Evolutionary conservation across 1,140 invertebrate genomes (phyloP).

Genomic region (Belonocnema kinseyi): DNA sequence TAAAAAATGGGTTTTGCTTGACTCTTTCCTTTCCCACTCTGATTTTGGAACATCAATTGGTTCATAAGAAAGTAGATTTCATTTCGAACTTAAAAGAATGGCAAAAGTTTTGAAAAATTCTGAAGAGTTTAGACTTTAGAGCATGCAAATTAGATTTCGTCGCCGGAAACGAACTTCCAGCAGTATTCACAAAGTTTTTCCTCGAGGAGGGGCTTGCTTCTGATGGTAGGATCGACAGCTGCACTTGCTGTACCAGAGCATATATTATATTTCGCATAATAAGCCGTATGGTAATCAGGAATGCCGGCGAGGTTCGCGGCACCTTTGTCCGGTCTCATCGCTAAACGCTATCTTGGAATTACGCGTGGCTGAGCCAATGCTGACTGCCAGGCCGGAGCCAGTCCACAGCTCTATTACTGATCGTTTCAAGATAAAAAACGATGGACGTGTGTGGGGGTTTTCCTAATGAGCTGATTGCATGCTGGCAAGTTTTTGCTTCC

Average conservation of each 20-base stretch:
- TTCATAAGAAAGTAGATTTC: too few relatives aligned
- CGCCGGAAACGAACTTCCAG: too few relatives aligned
- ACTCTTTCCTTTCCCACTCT: too few relatives aligned
- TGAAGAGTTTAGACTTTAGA: too few relatives aligned
- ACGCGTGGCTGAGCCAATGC: slow-evolving; percentile 12
- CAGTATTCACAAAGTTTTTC: background rate
- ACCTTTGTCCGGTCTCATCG: background rate
- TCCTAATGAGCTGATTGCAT: too few relatives aligned
- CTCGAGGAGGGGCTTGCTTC: background rate
- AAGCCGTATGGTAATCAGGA: slow-evolving; percentile 26
- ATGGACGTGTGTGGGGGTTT: too few relatives aligned
- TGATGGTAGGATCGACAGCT: slow-evolving; percentile 5
- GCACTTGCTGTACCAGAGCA: background rate
- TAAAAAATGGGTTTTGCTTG: too few relatives aligned
- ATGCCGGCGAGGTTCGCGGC: slow-evolving; percentile 13
- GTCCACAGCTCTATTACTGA: slow-evolving; percentile 1
- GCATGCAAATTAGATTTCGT: too few relatives aligned
- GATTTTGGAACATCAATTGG: too few relatives aligned
- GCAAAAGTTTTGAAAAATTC: too few relatives aligned
- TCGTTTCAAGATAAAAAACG: background rate
- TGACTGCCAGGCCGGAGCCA: background rate
- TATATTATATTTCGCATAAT: slow-evolving; percentile 16
- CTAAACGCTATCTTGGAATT: slow-evolving; percentile 11
- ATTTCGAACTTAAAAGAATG: too few relatives aligned
- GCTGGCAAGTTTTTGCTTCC: too few relatives aligned